A percentile compares a stretch with the other conserved stretches of the same genome.
Evolutionary conservation across 2,888 invertebrate genomes (phyloP).

Genomic region (Himalopsyche anomala): DNA sequence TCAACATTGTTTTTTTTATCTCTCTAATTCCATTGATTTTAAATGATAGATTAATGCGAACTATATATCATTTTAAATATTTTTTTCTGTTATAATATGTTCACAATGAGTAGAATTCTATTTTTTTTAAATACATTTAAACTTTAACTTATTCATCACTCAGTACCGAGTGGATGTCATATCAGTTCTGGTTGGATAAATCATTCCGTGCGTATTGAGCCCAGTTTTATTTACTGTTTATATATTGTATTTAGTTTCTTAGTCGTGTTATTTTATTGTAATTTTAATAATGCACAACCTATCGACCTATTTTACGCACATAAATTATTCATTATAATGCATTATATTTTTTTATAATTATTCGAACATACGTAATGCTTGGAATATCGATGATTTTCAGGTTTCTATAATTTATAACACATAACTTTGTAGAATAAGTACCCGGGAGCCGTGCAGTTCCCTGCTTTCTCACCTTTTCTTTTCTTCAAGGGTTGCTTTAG

Average conservation of each 20-base stretch:
- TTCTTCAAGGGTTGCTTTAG: no score
- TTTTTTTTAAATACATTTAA: constrained; percentile 53
- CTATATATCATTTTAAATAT: neutral
- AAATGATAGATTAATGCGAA: neutral
- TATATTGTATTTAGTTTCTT: neutral
- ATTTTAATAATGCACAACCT: neutral
- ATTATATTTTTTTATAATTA: no score
- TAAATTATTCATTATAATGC: neutral
- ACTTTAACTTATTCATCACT: constrained; percentile 6
- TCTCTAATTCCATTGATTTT: neutral
- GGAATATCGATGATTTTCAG: no score
- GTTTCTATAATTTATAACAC: no score
- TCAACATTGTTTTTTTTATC: neutral
- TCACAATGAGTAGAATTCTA: constrained; percentile 48
- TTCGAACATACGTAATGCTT: no score
- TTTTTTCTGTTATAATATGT: neutral
- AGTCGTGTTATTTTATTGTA: neutral
- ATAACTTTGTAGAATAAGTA: no score
- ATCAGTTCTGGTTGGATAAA: constrained; percentile 6
- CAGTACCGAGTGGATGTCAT: neutral
- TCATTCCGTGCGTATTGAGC: constrained; percentile 7
- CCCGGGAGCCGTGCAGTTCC: no score
- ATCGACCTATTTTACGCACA: neutral
- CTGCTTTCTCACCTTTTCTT: no score
- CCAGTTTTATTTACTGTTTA: constrained; percentile 20